Percentiles rank a stretch among this genome's conserved stretches.
phyloP scores from a whole-genome alignment of 2,113 vertebrate genomes.

The Dolichotis patagonum region DNA sequence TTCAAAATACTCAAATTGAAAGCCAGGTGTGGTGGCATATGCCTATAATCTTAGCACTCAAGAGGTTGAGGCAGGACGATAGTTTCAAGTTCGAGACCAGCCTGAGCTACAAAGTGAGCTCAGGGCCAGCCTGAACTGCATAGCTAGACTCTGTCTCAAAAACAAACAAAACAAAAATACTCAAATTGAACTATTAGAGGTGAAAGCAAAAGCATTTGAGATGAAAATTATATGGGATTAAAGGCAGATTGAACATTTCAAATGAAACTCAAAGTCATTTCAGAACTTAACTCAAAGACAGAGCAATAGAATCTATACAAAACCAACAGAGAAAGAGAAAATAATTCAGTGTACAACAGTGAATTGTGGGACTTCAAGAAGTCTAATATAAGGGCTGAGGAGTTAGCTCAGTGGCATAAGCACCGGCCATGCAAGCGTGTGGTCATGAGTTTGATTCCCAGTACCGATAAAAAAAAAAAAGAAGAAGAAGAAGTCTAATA shows the following conservation, averaged over 20 bases:
- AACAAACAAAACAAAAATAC: background rate
- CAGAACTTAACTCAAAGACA: background rate
- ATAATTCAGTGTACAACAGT: background rate
- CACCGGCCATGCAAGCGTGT: no score
- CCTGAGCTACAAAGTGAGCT: no score
- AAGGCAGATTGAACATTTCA: background rate
- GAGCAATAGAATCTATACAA: background rate
- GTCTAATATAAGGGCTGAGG: background rate
- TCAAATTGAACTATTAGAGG: background rate
- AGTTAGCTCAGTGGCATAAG: no score
- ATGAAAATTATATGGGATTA: conserved; percentile 23
- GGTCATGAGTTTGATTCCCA: no score
- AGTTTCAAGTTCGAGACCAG: no score
- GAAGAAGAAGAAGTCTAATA: background rate
- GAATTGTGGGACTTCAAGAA: background rate
- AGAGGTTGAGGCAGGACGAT: no score
- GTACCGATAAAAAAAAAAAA: no score
- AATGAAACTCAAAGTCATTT: background rate
- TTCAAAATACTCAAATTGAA: conserved; percentile 4
- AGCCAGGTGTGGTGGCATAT: no score
- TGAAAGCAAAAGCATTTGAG: background rate
- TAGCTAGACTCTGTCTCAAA: no score
- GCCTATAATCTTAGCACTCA: no score
- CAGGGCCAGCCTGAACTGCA: no score
- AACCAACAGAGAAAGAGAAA: background rate